Base-by-base conservation (phyloP, 2,797 vertebrate genomes). In the Poliocrania exsul region DNA sequence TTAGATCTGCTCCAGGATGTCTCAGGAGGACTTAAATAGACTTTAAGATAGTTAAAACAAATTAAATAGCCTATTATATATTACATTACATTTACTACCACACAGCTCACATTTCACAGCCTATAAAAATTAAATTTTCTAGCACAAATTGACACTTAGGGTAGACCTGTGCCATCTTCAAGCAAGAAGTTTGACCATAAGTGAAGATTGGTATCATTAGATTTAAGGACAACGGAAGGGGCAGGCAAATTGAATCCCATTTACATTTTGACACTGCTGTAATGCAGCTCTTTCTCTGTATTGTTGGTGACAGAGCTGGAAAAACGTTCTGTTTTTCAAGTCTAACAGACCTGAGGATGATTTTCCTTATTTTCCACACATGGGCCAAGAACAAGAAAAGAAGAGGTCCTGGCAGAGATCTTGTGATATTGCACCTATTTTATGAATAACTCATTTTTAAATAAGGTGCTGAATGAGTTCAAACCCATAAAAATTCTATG, bases 111-210 rank as follows among this genome's bases (percentile, higher is more conserved):
- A 66, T 83, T 95, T 95, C 79, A 87, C 12, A 67, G 91, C 38
- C 79, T 81, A 89, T 94, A 93, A 96, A 96, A 93, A 97, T 85
- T 77, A 93, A 81, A 71, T 96, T 89, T 92, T 65, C 86, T 78
- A 83, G 65, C 69, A 93, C 72, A 94, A 95, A 95, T 78, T 74
- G 91, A 90, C 75, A 89, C 75, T 91, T 93, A 83, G 4, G 57
- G 72, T 18, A 95, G 84, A 91, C 89, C 57, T 90, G 61, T 79
- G 69, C 84, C 79, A 89, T 74, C 75, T 89, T 92, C 79, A 83
- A 93, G 94, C 42, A 91, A 83, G 33, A 18, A 92, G 72, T 67
- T 56, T 56, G 66, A 82, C 61, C 74, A 23, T 77, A 94, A 86
- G 65, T 88, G 65, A 93, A 80, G 92, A 95, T 1, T 78, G 57